phyloP scores from a whole-genome alignment of 2,113 vertebrate genomes.

The Psittacus erithacus region DNA sequence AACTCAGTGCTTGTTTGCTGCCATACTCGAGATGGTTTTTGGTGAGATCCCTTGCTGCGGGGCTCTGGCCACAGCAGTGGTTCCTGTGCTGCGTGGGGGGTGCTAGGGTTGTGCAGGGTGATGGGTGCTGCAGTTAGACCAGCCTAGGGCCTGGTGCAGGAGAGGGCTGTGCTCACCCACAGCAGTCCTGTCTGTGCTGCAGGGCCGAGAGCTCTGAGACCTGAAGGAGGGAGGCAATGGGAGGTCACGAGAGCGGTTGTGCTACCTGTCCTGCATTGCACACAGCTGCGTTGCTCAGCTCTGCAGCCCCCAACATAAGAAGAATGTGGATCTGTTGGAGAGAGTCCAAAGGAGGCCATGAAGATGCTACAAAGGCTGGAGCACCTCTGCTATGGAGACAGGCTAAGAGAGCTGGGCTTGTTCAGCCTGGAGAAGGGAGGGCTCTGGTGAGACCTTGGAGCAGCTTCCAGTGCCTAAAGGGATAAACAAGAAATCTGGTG shows the following conservation, averaged over 20 bases:
- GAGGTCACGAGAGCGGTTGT: neutral
- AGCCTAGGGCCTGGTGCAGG: neutral
- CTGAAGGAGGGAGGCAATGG: accelerated
- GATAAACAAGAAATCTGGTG: neutral
- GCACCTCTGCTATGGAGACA: neutral
- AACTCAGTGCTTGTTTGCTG: accelerated
- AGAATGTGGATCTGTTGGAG: neutral
- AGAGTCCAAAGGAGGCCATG: neutral
- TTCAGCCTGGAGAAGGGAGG: neutral
- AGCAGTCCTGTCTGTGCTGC: neutral
- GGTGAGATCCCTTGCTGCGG: accelerated
- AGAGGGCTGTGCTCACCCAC: neutral
- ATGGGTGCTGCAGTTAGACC: neutral
- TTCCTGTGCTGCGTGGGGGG: too few relatives aligned
- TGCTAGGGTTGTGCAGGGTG: neutral
- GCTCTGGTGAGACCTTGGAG: neutral
- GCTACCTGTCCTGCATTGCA: neutral
- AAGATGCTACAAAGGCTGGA: neutral
- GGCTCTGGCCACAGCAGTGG: neutral
- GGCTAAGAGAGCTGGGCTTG: neutral
- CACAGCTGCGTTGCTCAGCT: neutral
- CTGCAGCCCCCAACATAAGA: neutral
- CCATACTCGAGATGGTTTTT: neutral
- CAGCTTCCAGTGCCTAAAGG: neutral
- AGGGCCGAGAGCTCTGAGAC: neutral